These are phyloP conservation scores for Telmatochromis sp. DNA, from an alignment of 2,113 vertebrate species.

Conservation along the genomic window DNA sequence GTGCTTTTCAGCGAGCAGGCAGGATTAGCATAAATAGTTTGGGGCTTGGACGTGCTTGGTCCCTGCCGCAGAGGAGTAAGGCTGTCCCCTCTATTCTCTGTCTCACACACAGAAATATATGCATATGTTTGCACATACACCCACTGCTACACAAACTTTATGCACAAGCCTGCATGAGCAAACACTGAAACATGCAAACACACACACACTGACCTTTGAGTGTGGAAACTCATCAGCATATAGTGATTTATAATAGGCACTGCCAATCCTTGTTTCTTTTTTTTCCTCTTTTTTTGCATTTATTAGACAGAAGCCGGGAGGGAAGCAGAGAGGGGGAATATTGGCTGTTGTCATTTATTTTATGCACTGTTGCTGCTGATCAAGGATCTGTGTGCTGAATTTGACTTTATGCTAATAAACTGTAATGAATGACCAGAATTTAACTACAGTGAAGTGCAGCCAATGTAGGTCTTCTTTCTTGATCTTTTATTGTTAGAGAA, in stretches of 20 bases:
- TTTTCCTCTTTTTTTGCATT: neutral
- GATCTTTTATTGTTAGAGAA: neutral
- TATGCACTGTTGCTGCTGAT: slow-evolving; percentile 25
- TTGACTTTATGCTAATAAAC: neutral
- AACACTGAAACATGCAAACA: slow-evolving; percentile 39
- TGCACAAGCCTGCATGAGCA: slow-evolving; percentile 34
- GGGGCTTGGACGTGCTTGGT: slow-evolving; percentile 60
- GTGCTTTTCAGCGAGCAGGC: slow-evolving; percentile 56
- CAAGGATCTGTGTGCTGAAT: slow-evolving; percentile 1
- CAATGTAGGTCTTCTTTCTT: neutral
- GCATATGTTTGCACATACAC: neutral
- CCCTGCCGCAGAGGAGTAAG: slow-evolving; percentile 34
- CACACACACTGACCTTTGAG: slow-evolving; percentile 46
- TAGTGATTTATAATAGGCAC: slow-evolving; percentile 50
- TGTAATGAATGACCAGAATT: neutral
- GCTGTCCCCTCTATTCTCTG: slow-evolving; percentile 9
- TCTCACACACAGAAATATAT: neutral
- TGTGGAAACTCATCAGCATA: slow-evolving; percentile 55
- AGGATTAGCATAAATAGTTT: slow-evolving; percentile 78
- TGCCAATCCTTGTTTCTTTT: slow-evolving; percentile 16
- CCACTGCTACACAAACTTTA: neutral
- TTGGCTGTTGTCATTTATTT: slow-evolving; percentile 25
- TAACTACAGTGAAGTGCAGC: neutral
- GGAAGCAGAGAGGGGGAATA: neutral
- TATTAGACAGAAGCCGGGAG: slow-evolving; percentile 4